These are phyloP conservation scores for Pseudomyrmex dendroicus DNA, from an alignment of 1,140 invertebrate species.

Conservation along the genomic window DNA sequence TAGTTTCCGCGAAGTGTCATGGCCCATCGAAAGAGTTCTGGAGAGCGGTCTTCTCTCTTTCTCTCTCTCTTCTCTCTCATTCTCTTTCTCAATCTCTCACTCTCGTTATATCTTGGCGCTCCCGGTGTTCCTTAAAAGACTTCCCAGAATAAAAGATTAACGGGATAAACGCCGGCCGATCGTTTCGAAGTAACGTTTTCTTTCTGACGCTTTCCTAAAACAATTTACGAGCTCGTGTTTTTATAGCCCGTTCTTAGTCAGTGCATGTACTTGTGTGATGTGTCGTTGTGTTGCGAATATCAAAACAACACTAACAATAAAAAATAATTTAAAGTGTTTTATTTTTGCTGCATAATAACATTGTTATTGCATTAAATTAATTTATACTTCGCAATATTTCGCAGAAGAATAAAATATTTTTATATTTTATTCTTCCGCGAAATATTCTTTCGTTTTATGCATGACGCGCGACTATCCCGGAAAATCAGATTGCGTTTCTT, in stretches of 20 bases:
- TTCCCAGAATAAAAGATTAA: conserved; percentile 69
- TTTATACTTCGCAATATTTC: neutral
- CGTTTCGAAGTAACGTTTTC: conserved; percentile 57
- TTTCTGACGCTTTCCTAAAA: conserved; percentile 55
- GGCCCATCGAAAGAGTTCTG: conserved; percentile 79
- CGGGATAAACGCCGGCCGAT: conserved; percentile 45
- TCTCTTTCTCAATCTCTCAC: conserved; percentile 13
- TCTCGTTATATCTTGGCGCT: conserved; percentile 12
- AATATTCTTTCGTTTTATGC: neutral
- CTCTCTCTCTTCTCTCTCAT: neutral
- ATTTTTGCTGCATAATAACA: neutral
- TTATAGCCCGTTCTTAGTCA: conserved; percentile 42
- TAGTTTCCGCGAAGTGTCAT: conserved; percentile 78
- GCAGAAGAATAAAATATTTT: neutral
- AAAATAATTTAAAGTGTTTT: neutral
- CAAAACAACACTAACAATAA: conserved; percentile 21
- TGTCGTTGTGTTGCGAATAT: neutral
- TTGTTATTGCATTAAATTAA: neutral
- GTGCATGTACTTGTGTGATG: neutral
- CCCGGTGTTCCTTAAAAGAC: conserved; percentile 65
- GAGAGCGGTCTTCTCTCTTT: conserved; percentile 57
- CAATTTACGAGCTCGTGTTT: conserved; percentile 58
- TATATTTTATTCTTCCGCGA: neutral
- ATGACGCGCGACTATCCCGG: neutral
- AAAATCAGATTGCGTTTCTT: conserved; percentile 59